Evolutionary conservation across 2,888 invertebrate species (phyloP), one percentile per base, ranked within the genome.

Genomic region (Cremastobaeus sp.): DNA sequence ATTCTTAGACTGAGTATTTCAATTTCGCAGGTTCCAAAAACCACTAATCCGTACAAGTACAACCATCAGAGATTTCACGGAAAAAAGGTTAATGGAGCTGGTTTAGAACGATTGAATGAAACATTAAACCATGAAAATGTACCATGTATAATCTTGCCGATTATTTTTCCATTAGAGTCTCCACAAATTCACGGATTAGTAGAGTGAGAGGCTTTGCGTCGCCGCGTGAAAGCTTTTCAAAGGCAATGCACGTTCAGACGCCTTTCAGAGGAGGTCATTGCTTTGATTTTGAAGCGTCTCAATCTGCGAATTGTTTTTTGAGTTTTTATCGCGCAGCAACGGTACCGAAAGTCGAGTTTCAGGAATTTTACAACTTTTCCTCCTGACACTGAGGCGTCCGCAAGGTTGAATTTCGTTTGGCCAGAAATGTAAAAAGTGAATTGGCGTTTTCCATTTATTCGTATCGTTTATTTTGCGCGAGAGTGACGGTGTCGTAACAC

Each of bases 401-500:
- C 18, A 48, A 48, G 48, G 48, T n/a, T 32, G 4, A 48, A 48
- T 15, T 32, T 32, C 9, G 32, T 54, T 12, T 28, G 3, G 12
- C 11, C 4, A 18, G 37, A 30, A 30, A 30, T 3, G 3, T 20
- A 15, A 17, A 48, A 52, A 39, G 14, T 21, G 15, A 34, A 11
- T 6, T 21, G 28, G 21, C 15, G n/a, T 32, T 37, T 47, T 35
- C 8, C 15, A 45, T 45, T 12, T 30, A 25, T 64, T 12, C 1
- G 12, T 41, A 54, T 45, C 45, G 8, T 30, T 45, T 21, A 11
- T 18, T 14, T 34, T 5, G 15, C 34, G 37, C 20, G 48, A 54
- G 32, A 52, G 35, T 8, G 12, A 69, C 37, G 20, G 48, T 70
- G 62, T 62, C 55, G 62, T 60, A 72, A 72, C 72, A 37, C 25